Percentiles rank a stretch among this genome's conserved stretches.
These are phyloP conservation scores for Achroia grisella DNA, from an alignment of 1,140 invertebrate genomes.

Conservation along the genomic window DNA sequence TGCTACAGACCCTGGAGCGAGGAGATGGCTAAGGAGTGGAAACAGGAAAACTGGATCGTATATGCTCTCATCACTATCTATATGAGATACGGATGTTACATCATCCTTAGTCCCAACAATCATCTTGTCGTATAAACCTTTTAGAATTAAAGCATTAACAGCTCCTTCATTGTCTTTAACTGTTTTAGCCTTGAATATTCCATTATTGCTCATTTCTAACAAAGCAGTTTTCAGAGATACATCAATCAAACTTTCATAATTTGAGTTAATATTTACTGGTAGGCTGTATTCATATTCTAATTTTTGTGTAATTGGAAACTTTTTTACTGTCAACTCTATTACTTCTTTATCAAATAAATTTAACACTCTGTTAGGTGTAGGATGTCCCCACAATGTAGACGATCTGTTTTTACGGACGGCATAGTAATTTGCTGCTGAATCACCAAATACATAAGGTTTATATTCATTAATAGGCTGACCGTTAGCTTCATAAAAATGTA, in stretches of 20 bases:
- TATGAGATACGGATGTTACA: conserved; percentile 24
- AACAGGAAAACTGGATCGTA: conserved; percentile 85
- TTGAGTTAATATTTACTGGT: conserved; percentile 15
- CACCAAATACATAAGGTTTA: conserved; percentile 87
- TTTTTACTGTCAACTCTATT: conserved; percentile 79
- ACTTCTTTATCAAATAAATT: conserved; percentile 78
- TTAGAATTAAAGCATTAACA: conserved; percentile 30
- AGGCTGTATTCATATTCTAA: conserved; percentile 49
- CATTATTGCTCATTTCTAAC: conserved; percentile 19
- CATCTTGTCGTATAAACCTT: conserved; percentile 23
- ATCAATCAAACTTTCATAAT: too few relatives aligned
- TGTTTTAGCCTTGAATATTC: conserved; percentile 13
- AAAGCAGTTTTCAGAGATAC: conserved; percentile 25
- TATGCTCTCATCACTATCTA: conserved; percentile 44
- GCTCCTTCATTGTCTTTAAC: conserved; percentile 30
- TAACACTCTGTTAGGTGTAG: conserved; percentile 80
- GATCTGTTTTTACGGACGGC: conserved; percentile 77
- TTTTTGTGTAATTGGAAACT: conserved; percentile 76
- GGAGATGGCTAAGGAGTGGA: conserved; percentile 78
- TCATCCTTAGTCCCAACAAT: conserved; percentile 22
- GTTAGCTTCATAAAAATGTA: conserved; percentile 78
- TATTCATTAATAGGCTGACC: conserved; percentile 78
- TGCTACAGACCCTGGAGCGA: conserved; percentile 78
- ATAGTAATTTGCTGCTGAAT: conserved; percentile 83
- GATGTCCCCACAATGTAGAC: conserved; percentile 78